These are phyloP conservation scores for Heloderma charlesbogerti DNA, from an alignment of 2,113 vertebrate species.

Conservation along the genomic window DNA sequence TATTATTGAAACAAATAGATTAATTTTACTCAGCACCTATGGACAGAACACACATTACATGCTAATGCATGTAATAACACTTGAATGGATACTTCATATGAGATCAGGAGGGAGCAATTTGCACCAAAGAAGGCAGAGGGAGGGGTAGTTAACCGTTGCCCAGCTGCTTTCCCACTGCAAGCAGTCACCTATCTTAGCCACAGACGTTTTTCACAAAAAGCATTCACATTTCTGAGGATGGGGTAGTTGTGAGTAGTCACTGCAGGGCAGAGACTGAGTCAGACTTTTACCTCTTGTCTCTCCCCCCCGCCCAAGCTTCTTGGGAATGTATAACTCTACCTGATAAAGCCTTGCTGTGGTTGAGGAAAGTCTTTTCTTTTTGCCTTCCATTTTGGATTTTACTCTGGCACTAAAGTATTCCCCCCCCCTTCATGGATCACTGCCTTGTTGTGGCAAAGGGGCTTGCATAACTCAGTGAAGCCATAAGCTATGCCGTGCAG, in stretches of 20 bases:
- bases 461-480: too few species aligned
- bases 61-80: background rate
- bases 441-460: too few species aligned
- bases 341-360: too few species aligned
- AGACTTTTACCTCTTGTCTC: too few species aligned
- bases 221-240: background rate
- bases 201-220: background rate
- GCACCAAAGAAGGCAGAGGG: background rate
- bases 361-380: too few species aligned
- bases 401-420: too few species aligned
- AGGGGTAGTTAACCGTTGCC: background rate
- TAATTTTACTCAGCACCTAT: background rate
- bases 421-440: too few species aligned
- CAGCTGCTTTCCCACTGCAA: background rate
- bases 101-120: background rate
- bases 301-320: too few species aligned
- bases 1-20: background rate
- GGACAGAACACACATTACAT: background rate
- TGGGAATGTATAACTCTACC: too few species aligned
- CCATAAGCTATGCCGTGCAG: too few species aligned
- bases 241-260: background rate
- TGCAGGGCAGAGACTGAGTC: too few species aligned
- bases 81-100: background rate
- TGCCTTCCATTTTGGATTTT: too few species aligned
- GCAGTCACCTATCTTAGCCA: background rate